A percentile compares a stretch with the other conserved stretches of the same genome.
These are phyloP conservation scores for Cygnus olor DNA, from an alignment of 2,797 vertebrate species.

Conservation along the genomic window DNA sequence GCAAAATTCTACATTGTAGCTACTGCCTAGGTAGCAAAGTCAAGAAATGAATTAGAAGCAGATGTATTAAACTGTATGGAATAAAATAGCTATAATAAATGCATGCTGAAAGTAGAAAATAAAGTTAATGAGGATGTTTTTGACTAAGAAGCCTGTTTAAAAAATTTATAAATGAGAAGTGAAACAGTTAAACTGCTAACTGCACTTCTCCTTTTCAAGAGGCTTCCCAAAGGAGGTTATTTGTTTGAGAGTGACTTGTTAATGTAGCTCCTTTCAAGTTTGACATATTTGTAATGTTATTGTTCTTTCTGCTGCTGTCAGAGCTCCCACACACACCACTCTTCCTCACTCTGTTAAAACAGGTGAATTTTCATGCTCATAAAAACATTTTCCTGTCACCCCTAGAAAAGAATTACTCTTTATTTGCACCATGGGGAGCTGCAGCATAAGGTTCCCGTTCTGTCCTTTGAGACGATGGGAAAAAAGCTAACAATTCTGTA, in stretches of 20 bases:
- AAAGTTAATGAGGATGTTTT: constrained; percentile 14
- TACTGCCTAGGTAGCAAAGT: constrained; percentile 1
- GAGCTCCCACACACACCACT: background rate
- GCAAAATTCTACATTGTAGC: constrained; percentile 32
- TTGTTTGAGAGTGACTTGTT: background rate
- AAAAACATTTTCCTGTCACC: background rate
- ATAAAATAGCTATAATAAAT: constrained; percentile 34
- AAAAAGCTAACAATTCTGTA: background rate
- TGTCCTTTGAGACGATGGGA: background rate
- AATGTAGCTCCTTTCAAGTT: background rate
- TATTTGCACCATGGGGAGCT: background rate
- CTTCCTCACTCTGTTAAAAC: background rate
- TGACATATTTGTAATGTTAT: background rate
- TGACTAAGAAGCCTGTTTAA: background rate
- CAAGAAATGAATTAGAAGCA: constrained; percentile 49
- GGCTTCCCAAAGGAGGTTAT: background rate
- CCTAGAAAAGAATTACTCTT: background rate
- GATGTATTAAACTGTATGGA: background rate
- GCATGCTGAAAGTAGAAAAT: constrained; percentile 14
- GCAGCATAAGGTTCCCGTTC: background rate
- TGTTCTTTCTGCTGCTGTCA: background rate
- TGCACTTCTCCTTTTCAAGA: background rate
- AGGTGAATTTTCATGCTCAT: background rate
- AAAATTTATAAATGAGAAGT: background rate
- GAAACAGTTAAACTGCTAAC: background rate